Conservation (phyloP, 2,888 invertebrate genomes). For the Drosophila mettleri region DNA sequence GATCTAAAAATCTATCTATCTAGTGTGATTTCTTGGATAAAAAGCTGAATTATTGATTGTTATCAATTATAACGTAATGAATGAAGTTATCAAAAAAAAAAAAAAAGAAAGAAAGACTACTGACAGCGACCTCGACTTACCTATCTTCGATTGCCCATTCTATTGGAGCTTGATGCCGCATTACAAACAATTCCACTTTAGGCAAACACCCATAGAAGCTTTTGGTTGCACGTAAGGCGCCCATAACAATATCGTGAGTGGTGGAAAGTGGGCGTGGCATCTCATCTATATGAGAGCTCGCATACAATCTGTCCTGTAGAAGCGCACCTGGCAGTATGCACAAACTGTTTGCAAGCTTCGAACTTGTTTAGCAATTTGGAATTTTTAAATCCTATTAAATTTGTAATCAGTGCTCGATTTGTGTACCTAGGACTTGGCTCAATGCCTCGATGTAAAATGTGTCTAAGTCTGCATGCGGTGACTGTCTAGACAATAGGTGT, state of each 20-base stretch:
- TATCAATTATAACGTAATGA: too few relatives aligned
- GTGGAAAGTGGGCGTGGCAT: constrained; percentile 31
- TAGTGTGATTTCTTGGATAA: too few relatives aligned
- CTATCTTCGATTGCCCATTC: not conserved
- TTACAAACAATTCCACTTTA: constrained; percentile 80
- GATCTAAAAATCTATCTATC: too few relatives aligned
- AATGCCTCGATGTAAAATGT: constrained; percentile 9
- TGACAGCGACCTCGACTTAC: constrained; percentile 1
- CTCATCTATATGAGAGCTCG: constrained; percentile 8
- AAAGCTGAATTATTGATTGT: too few relatives aligned
- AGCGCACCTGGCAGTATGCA: constrained; percentile 25
- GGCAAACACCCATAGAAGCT: constrained; percentile 70
- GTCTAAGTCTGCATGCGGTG: constrained; percentile 24
- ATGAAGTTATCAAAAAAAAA: too few relatives aligned
- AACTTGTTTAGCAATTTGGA: constrained; percentile 72
- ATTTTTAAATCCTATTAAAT: constrained; percentile 77
- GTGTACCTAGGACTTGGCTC: constrained; percentile 47
- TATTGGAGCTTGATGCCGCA: constrained; percentile 42
- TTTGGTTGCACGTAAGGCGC: constrained; percentile 59
- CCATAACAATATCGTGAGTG: constrained; percentile 34
- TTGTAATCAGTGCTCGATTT: constrained; percentile 75
- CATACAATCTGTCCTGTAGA: not conserved
- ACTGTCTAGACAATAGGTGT: constrained; percentile 49
- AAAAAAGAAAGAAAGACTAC: too few relatives aligned
- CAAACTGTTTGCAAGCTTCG: constrained; percentile 38